A percentile compares a stretch with the other conserved stretches of the same genome.
These are phyloP conservation scores for Masticophis lateralis DNA, from an alignment of 2,797 vertebrate genomes.

Conservation along the genomic window DNA sequence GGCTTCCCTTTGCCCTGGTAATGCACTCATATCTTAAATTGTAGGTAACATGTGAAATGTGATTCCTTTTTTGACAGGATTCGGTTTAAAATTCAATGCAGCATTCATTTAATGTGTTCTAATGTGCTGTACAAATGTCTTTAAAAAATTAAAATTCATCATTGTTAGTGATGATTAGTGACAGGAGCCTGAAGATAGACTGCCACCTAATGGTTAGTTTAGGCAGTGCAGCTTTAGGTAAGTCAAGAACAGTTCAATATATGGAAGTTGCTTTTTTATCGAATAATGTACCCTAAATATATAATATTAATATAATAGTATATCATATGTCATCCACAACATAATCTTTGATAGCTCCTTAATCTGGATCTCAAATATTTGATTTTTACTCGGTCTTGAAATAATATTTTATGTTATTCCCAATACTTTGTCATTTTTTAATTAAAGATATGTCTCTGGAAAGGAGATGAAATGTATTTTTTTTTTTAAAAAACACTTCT, in stretches of 20 bases:
- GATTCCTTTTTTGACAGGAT: rapidly evolving
- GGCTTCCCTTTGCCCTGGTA: background rate
- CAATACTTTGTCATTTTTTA: background rate
- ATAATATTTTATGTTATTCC: background rate
- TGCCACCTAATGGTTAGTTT: slow-evolving; percentile 19
- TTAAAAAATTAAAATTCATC: background rate
- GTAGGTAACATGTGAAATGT: rapidly evolving
- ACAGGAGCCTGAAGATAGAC: background rate
- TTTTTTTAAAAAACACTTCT: background rate
- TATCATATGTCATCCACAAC: background rate
- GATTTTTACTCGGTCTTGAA: background rate
- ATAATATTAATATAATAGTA: background rate
- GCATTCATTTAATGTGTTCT: background rate
- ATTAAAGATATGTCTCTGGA: background rate
- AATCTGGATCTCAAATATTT: background rate
- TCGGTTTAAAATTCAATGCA: background rate
- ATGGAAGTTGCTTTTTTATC: background rate
- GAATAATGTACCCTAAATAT: background rate
- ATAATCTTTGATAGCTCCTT: background rate
- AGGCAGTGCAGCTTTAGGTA: background rate
- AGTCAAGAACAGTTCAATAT: background rate
- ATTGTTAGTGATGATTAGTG: background rate
- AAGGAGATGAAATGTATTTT: background rate
- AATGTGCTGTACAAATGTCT: background rate
- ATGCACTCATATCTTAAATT: rapidly evolving